Base-by-base conservation (phyloP, 2,797 vertebrate genomes). In the Peromyscus nudipes region DNA sequence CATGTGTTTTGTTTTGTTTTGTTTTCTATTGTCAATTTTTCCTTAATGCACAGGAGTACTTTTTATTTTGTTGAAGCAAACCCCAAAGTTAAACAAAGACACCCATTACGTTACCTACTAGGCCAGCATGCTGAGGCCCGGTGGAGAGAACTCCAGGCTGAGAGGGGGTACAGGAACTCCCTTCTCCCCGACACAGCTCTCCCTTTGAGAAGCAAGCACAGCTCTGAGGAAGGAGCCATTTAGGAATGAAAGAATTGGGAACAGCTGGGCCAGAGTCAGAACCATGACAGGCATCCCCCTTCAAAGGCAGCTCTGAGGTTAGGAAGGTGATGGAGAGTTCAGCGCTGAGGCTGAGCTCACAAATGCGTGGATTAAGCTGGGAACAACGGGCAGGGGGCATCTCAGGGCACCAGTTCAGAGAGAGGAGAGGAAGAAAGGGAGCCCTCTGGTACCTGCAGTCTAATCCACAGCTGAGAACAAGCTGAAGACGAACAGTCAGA, bases 221-320 rank as follows among this genome's bases (percentile, higher is more conserved):
- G n/a, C 76, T 96, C 84, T n/a, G 80, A 69, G 60, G 62, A 76
- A 57, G 37, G 71, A 46, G 52, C 0, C 4, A 12, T 71, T 76
- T 19, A 69, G 85, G 65, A 96, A 91, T 29, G 62, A 89, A 81
- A 88, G 94, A 95, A 97, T 96, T 93, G 83, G 71, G 88, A 98
- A 92, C 96, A 96, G 96, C 96, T 97, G 96, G 91, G 71, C 49
- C 88, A 55, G 84, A 96, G 91, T 89, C 96, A 57, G 92, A 92
- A 27, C 84, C 95, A 57, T 49, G 92, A 88, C 92, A 80, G 0
- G 17, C 93, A n/a, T 75, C 43, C 34, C 40, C 81, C 95, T 93
- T 95, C 95, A 96, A 97, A 97, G 90, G 93, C 97, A 83, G 64
- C 92, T 80, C 85, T n/a, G 90, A 96, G 81, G 65, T 92, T 67